Conservation (phyloP, 2,113 vertebrate genomes). For the Barbus barbus region DNA sequence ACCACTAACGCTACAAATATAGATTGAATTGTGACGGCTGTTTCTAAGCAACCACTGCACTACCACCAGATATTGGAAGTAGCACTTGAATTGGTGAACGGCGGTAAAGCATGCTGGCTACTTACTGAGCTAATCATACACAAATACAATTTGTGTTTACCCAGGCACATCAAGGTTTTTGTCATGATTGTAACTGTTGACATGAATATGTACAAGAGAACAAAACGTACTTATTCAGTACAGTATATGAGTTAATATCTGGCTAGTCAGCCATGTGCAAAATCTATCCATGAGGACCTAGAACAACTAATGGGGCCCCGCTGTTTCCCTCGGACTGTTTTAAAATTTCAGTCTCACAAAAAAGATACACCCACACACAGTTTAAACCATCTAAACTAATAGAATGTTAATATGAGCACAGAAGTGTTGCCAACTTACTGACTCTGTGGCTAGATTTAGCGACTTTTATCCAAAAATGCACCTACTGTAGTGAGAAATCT, state of each 20-base stretch:
- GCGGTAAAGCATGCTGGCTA: neutral
- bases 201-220: neutral
- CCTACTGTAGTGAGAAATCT: no score
- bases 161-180: neutral
- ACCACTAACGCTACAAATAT: conserved; percentile 24
- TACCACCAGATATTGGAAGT: neutral
- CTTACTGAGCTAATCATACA: neutral
- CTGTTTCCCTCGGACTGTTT: neutral
- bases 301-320: neutral
- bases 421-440: no score
- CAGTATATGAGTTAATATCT: neutral
- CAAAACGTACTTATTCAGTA: neutral
- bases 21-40: conserved; percentile 1
- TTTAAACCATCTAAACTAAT: neutral
- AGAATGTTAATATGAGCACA: neutral
- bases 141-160: neutral
- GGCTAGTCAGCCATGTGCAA: neutral
- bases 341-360: neutral
- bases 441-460: no score
- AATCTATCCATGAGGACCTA: neutral
- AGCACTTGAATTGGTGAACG: neutral
- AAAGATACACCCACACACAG: neutral
- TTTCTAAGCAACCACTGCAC: conserved; percentile 16
- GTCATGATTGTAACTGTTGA: conserved; percentile 1
- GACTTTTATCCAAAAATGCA: no score